Evolutionary conservation across 2,888 invertebrate species (phyloP).

Genomic region (Callinectes sapidus): DNA sequence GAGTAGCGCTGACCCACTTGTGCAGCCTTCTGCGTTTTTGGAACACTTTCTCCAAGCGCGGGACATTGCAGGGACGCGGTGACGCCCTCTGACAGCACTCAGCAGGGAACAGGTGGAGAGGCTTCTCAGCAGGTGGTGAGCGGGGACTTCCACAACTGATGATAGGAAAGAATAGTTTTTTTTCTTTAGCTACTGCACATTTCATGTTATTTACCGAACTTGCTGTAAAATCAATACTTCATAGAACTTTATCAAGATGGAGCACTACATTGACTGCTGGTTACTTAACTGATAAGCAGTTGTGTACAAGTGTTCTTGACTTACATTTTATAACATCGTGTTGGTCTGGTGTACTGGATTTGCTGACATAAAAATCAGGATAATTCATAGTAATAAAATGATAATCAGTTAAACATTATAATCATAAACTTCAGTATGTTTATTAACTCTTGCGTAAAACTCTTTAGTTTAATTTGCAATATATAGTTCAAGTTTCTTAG

Average conservation of each 20-base stretch:
- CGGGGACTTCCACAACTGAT: not conserved
- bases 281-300: not conserved
- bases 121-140: not conserved
- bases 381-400: not conserved
- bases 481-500: not conserved
- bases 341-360: not conserved
- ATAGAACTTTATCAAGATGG: not conserved
- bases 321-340: not conserved
- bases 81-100: not conserved
- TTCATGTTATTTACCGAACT: not conserved
- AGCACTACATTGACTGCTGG: not conserved
- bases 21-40: constrained; percentile 28
- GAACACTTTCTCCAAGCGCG: constrained; percentile 24
- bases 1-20: constrained; percentile 27
- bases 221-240: not conserved
- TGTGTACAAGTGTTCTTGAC: not conserved
- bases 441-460: not conserved
- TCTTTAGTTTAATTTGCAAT: not conserved
- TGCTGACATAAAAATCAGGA: not conserved
- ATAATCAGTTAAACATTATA: not conserved
- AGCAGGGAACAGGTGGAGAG: not conserved
- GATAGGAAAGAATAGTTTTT: not conserved
- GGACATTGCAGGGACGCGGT: not conserved
- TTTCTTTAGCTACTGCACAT: not conserved
- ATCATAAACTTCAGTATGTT: not conserved